Evolutionary conservation across 53 echinoderm and acorn worm genomes (phyloP).

Genomic region (Holothuria scabra): DNA sequence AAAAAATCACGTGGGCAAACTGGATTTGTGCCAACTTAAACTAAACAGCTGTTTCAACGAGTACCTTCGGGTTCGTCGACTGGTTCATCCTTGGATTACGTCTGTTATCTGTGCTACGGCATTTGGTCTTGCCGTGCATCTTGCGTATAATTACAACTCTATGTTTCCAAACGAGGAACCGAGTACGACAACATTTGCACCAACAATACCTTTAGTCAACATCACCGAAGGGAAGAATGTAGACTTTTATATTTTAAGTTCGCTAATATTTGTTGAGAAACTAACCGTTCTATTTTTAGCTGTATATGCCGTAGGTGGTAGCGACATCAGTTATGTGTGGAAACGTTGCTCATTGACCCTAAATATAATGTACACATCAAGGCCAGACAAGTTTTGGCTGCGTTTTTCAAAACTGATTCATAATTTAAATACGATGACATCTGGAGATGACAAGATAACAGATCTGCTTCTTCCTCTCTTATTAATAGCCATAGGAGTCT

Average conservation of each 20-base stretch:
- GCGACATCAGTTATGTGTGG: constrained; percentile 25
- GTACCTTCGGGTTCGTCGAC: constrained; percentile 15
- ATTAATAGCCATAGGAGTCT: constrained; percentile 16
- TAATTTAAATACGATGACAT: constrained; percentile 1
- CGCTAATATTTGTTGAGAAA: constrained; percentile 20
- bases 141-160: constrained; percentile 30
- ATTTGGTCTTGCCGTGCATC: constrained; percentile 22
- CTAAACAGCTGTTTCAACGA: constrained; percentile 35
- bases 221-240: background rate
- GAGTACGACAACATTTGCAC: background rate
- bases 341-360: background rate
- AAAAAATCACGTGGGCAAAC: background rate
- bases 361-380: constrained; percentile 16
- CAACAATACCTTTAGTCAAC: background rate
- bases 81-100: constrained; percentile 34
- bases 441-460: background rate
- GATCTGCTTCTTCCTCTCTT: constrained; percentile 25
- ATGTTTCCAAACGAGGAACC: background rate
- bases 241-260: background rate
- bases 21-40: constrained; percentile 6
- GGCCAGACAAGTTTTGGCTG: constrained; percentile 13
- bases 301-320: constrained; percentile 24
- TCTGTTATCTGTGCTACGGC: constrained; percentile 26
- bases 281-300: constrained; percentile 3
- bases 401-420: background rate